Evolutionary conservation across 2,797 vertebrate species (phyloP).

Genomic region (Rhinoraja longicauda): DNA sequence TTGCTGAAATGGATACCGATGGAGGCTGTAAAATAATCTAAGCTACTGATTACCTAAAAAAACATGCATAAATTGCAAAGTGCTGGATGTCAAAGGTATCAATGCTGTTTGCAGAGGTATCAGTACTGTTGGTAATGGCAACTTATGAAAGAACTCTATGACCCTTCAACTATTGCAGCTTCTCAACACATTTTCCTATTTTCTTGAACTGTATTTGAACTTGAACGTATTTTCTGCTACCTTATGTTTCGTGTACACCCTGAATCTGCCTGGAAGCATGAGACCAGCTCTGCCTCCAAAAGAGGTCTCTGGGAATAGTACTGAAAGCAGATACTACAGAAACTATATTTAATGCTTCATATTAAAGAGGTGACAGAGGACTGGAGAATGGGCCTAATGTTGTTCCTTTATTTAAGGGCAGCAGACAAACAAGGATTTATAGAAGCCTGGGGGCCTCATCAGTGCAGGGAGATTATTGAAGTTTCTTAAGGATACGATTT

Average conservation of each 20-base stretch:
- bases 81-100: not conserved
- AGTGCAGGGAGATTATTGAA: no score
- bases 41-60: not conserved
- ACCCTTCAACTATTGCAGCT: not conserved
- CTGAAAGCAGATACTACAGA: not conserved
- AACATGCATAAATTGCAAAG: not conserved
- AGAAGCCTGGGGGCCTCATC: no score
- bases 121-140: not conserved
- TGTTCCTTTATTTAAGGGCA: no score
- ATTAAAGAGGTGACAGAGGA: not conserved
- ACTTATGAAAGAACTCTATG: not conserved
- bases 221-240: not conserved
- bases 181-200: not conserved
- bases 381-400: no score
- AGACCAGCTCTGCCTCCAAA: no score
- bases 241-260: not conserved
- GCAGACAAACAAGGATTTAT: no score
- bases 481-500: no score
- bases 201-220: conserved; percentile 26
- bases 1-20: not conserved
- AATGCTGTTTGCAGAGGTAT: not conserved
- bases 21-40: not conserved
- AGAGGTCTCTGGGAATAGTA: not conserved
- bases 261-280: not conserved
- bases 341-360: not conserved